Conservation (phyloP, 37 sponge, comb jelly and placozoan genomes). For the Hexactinellida sp. region DNA sequence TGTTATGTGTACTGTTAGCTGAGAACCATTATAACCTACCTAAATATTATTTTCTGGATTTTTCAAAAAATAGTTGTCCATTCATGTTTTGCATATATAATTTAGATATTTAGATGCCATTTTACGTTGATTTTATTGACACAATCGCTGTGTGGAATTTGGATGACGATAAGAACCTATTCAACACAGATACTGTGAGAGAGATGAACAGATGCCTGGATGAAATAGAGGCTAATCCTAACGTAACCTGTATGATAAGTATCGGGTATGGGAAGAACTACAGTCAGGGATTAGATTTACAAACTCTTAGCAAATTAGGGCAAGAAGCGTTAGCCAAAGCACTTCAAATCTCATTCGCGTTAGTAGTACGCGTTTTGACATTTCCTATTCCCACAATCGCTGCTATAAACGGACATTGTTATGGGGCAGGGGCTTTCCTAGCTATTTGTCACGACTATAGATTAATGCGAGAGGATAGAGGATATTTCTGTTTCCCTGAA, state of each 20-base stretch:
- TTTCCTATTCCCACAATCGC: neutral
- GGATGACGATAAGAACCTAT: neutral
- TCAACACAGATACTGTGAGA: neutral
- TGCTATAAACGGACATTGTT: neutral
- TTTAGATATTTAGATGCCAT: neutral
- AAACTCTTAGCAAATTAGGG: neutral
- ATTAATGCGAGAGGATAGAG: neutral
- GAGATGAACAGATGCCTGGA: neutral
- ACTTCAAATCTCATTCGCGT: neutral
- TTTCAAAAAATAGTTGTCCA: too few relatives aligned
- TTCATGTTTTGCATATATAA: too few relatives aligned
- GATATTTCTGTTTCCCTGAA: conserved; percentile 11
- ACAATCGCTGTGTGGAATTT: neutral
- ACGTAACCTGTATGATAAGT: neutral
- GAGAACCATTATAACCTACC: too few relatives aligned
- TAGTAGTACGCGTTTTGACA: neutral
- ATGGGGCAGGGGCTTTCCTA: neutral
- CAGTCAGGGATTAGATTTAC: neutral
- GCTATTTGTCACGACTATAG: neutral
- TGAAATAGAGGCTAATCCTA: neutral
- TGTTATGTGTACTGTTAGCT: too few relatives aligned
- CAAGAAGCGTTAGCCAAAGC: neutral
- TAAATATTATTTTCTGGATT: too few relatives aligned
- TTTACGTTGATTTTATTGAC: neutral
- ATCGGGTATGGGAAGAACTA: conserved; percentile 4